Conservation (phyloP, 1,140 invertebrate species). For the Eulimnadia texana region DNA sequence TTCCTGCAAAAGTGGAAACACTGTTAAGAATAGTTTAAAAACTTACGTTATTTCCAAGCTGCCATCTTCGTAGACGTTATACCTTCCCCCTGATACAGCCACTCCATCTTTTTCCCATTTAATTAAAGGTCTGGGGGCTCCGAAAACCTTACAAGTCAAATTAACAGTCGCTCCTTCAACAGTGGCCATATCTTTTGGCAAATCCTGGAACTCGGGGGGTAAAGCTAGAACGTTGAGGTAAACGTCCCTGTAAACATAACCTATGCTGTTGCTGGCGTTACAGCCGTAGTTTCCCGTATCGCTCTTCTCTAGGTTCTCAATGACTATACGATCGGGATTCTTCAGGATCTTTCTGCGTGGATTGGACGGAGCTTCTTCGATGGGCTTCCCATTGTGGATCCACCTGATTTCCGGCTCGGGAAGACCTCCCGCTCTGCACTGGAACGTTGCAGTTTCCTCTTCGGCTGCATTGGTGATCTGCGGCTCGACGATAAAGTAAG, state of each 20-base stretch:
- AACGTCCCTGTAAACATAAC: constrained; percentile 95
- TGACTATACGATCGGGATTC: constrained; percentile 53
- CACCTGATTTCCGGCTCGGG: constrained; percentile 85
- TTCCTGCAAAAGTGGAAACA: no score
- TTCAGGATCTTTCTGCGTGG: constrained; percentile 43
- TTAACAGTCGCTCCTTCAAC: constrained; percentile 69
- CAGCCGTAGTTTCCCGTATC: constrained; percentile 88
- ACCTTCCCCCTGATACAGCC: constrained; percentile 71
- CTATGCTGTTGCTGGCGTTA: constrained; percentile 92
- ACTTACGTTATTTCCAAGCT: constrained; percentile 66
- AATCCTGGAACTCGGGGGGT: constrained; percentile 73
- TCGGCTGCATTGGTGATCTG: constrained; percentile 79
- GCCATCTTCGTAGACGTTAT: constrained; percentile 53
- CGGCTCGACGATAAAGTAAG: constrained; percentile 86
- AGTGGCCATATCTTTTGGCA: constrained; percentile 58
- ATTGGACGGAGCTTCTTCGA: constrained; percentile 59
- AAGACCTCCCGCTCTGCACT: constrained; percentile 71
- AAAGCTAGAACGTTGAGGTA: constrained; percentile 90
- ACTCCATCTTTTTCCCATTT: constrained; percentile 74
- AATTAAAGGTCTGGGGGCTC: constrained; percentile 85
- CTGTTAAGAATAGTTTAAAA: no score
- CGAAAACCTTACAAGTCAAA: constrained; percentile 84
- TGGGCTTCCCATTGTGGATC: constrained; percentile 90
- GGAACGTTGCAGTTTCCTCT: constrained; percentile 72
- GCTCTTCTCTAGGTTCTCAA: constrained; percentile 63